Percentiles rank a stretch among this genome's conserved stretches.
These are phyloP conservation scores for Stomatorhinus walkeri DNA, from an alignment of 2,797 vertebrate genomes.

Conservation along the genomic window DNA sequence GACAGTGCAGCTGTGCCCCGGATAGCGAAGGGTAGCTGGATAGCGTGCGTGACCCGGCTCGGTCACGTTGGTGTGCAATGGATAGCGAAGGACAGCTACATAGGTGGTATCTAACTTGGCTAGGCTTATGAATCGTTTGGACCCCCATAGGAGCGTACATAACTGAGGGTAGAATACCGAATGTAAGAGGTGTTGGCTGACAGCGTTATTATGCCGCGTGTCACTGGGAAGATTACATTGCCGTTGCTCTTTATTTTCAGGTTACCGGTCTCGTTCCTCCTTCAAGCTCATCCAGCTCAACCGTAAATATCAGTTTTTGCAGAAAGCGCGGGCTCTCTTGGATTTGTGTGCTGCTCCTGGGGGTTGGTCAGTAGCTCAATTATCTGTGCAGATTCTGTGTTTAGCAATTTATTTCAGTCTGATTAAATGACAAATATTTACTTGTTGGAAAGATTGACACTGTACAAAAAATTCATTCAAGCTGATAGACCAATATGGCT, in stretches of 20 bases:
- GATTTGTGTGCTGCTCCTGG: slow-evolving; percentile 91
- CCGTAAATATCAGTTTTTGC: slow-evolving; percentile 88
- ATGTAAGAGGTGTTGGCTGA: background rate
- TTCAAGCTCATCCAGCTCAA: slow-evolving; percentile 97
- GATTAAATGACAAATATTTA: background rate
- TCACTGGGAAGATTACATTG: background rate
- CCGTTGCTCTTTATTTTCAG: slow-evolving; percentile 45
- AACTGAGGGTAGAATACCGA: background rate
- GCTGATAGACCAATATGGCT: too few species aligned
- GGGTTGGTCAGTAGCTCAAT: slow-evolving; percentile 71
- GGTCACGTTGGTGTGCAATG: background rate
- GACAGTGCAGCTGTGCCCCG: background rate
- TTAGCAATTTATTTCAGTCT: background rate
- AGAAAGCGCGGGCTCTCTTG: slow-evolving; percentile 80
- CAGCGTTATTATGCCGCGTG: background rate
- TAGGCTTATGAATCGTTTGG: background rate
- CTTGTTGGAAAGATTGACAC: background rate
- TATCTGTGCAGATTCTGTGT: background rate
- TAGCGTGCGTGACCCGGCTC: background rate
- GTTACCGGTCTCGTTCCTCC: slow-evolving; percentile 92
- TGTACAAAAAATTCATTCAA: background rate
- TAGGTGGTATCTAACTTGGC: background rate
- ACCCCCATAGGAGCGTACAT: background rate
- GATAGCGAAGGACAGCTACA: background rate
- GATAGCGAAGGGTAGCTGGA: background rate